Conservation (phyloP, 2,888 invertebrate genomes). For the Serripes groenlandicus region DNA sequence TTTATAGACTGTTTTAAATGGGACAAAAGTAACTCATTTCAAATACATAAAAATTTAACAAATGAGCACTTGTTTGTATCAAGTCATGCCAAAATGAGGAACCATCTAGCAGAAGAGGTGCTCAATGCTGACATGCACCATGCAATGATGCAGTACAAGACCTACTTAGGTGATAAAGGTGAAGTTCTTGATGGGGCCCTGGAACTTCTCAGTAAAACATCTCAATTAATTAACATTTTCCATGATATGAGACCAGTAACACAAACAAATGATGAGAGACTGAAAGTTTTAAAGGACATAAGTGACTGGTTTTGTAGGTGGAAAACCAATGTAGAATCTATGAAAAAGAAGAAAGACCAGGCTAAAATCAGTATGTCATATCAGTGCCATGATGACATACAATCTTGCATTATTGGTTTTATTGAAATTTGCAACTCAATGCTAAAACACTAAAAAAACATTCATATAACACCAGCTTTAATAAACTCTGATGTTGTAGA, state of each 20-base stretch:
- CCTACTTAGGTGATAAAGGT: conserved; percentile 35
- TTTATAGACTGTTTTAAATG: conserved; percentile 48
- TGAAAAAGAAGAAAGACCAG: no score
- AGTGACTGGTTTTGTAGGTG: conserved; percentile 33
- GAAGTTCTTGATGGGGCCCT: conserved; percentile 31
- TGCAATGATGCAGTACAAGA: conserved; percentile 29
- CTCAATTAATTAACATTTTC: conserved; percentile 33
- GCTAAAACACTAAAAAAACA: not conserved
- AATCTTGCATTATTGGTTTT: conserved; percentile 12
- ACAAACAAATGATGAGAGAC: conserved; percentile 5
- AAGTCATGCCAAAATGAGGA: conserved; percentile 46
- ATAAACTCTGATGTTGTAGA: conserved; percentile 35
- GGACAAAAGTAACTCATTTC: conserved; percentile 47
- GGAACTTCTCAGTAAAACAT: conserved; percentile 40
- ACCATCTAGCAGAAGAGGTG: conserved; percentile 48
- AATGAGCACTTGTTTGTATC: conserved; percentile 48
- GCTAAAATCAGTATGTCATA: no score
- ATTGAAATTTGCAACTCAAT: not conserved
- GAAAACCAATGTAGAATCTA: no score
- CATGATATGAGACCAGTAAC: conserved; percentile 9
- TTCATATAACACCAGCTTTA: conserved; percentile 30
- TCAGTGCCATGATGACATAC: conserved; percentile 25
- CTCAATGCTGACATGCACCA: conserved; percentile 43
- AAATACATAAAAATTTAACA: conserved; percentile 50
- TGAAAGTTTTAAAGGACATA: conserved; percentile 9